Base-by-base conservation (phyloP, 2,113 vertebrate genomes). In the Xiphophorus hellerii region DNA sequence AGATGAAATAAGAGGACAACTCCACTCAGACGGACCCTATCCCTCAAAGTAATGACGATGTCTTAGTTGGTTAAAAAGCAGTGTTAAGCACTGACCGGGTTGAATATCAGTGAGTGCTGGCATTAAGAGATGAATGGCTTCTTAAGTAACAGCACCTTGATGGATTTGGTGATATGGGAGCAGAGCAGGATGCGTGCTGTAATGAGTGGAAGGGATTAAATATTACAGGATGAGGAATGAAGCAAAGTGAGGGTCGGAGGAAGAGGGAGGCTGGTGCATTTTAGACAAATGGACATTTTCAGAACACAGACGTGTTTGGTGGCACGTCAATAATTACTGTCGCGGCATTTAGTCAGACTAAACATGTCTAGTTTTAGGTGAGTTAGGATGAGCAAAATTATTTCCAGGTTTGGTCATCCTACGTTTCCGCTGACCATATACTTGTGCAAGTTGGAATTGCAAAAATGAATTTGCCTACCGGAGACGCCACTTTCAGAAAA, bases 31-130 rank as follows among this genome's bases (percentile, higher is more conserved):
- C 74, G 90, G 81, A 87, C 42, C 82, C 90, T 82, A 93, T 94
- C 91, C 71, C 83, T 95, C 92, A 92, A 93, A 94, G 91, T 94
- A 94, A 94, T 94, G 92, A 93, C 90, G 87, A 92, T 91, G 87
- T 92, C 82, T 86, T 91, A 93, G 93, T 94, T 94, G 92, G 92
- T 94, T 94, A 94, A 95, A 95, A 94, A 93, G 90, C 90, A 85
- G 86, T 89, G 85, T 83, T 88, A 78, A 84, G 84, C 90, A 91
- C 89, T 82, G 91, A 84, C 73, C 44, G 48, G 77, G 88, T 79
- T 87, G 86, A 84, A 82, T 81, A 89, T 90, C 88, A 22, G 75
- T 29, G 66, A 66, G 72, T 80, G 80, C 75, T 51, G 86, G 82
- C 74, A 66, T 42, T 4, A 64, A 76, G 87, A 89, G 91, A 93